Evolutionary conservation across 2,113 vertebrate genomes (phyloP).

Genomic region (Nicator chloris): DNA sequence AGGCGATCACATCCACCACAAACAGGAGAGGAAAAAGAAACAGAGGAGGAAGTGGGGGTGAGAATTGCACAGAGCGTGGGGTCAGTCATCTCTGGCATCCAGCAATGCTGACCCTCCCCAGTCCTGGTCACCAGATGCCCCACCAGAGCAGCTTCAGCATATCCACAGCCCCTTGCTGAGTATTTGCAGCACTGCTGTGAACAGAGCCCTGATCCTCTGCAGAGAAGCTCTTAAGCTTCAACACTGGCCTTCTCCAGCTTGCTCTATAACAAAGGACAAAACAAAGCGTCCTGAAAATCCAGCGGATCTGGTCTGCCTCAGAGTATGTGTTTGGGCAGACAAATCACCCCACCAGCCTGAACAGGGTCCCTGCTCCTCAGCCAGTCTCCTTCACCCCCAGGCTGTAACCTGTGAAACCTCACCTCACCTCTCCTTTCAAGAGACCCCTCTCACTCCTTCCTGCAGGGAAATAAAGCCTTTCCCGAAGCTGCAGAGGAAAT

Average conservation of each 20-base stretch:
- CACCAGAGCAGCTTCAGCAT: not conserved
- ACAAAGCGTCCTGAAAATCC: not conserved
- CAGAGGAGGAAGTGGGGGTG: not conserved
- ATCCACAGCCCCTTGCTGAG: not conserved
- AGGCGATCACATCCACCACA: not conserved
- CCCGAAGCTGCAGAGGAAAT: slow-evolving; percentile 3
- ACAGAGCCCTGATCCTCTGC: not conserved
- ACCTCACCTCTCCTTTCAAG: not conserved
- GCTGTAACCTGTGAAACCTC: not conserved
- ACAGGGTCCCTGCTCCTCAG: not conserved
- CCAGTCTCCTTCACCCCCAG: not conserved
- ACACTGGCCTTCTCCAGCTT: not conserved
- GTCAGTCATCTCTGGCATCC: not conserved
- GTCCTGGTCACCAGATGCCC: not conserved
- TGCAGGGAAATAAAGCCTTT: not conserved
- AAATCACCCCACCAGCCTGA: not conserved
- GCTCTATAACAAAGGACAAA: not conserved
- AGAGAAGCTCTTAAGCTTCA: not conserved
- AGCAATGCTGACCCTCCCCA: not conserved
- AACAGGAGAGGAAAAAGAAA: not conserved
- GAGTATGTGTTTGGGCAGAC: not conserved
- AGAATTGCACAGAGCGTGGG: not conserved
- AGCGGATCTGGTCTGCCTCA: not conserved
- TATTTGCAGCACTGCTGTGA: not conserved
- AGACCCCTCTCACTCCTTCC: not conserved